phyloP scores from a whole-genome alignment of 1,140 invertebrate species.

The Sycobia sp. region DNA sequence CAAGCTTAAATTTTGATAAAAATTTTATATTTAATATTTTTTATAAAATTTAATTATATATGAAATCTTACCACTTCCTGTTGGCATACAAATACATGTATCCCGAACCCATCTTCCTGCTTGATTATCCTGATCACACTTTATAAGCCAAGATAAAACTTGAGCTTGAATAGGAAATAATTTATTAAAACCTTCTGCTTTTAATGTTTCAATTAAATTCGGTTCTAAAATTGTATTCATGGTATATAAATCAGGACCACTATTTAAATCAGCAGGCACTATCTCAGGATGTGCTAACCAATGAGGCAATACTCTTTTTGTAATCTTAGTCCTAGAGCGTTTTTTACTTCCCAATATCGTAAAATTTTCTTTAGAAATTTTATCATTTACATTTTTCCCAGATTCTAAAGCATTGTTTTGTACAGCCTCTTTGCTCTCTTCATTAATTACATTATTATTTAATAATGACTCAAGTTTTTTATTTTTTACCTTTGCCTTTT shows the following conservation, averaged over 20 bases:
- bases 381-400: neutral
- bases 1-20: too few relatives aligned
- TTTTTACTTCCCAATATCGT: slow-evolving; percentile 48
- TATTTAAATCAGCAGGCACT: slow-evolving; percentile 74
- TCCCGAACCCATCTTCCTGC: slow-evolving; percentile 75
- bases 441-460: neutral
- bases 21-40: neutral
- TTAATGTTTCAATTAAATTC: slow-evolving; percentile 69
- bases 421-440: slow-evolving; percentile 3
- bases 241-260: slow-evolving; percentile 65
- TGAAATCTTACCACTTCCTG: slow-evolving; percentile 79
- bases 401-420: slow-evolving; percentile 24
- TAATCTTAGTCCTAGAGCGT: slow-evolving; percentile 52
- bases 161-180: slow-evolving; percentile 88
- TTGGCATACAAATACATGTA: slow-evolving; percentile 96
- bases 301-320: slow-evolving; percentile 78
- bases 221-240: slow-evolving; percentile 67
- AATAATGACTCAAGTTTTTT: neutral
- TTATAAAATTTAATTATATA: neutral
- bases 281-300: slow-evolving; percentile 85
- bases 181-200: slow-evolving; percentile 74
- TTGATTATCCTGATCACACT: slow-evolving; percentile 65
- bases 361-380: slow-evolving; percentile 40
- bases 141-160: slow-evolving; percentile 82
- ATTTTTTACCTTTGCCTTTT: slow-evolving; percentile 23